Base-by-base conservation (phyloP, 2,113 vertebrate genomes). In the Cyanistes caeruleus region DNA sequence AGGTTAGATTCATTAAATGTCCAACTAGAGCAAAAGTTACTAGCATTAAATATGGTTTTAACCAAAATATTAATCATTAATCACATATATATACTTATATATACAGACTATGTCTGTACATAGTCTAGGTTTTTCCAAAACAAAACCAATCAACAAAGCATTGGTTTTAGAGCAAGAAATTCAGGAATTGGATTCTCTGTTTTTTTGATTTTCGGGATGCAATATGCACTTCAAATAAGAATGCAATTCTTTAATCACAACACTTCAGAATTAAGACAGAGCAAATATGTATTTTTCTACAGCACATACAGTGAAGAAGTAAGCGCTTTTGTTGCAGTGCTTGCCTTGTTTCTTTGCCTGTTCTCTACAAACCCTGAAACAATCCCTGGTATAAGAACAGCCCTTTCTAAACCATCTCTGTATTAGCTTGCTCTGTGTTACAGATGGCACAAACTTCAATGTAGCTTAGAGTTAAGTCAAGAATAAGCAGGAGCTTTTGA, bases 401-500 rank as follows among this genome's bases (percentile, higher is more conserved):
- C n/a, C 27, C 17, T 62, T 93, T 89, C 53, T 76, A 51, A 87
- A 33, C 46, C 55, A 11, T 5, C 52, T 72, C 12, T 24, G 10
- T 27, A 52, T 77, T 37, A 91, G 39, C 60, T 79, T 0, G 0
- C 37, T 85, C 24, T 52, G 46, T 60, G 41, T 60, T 87, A 85
- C 39, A 91, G 72, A 86, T 17, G 46, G 43, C 31, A 79, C 39
- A 87, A 96, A 85, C 70, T 33, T 59, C 62, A 58, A 5, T 23
- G 33, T 35, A 67, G 78, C n/a, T 55, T 79, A 74, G 51, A 87
- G 70, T 88, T 85, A 89, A 89, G 63, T n/a, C 21, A 92, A 84
- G 62, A 87, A 91, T 83, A 91, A 87, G 49, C 33, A 82, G 81
- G 7, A 74, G 77, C 43, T 90, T 94, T 85, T 87, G 55, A 94